These are phyloP conservation scores for Dreissena polymorpha DNA, from an alignment of 1,140 invertebrate genomes.

Conservation along the genomic window DNA sequence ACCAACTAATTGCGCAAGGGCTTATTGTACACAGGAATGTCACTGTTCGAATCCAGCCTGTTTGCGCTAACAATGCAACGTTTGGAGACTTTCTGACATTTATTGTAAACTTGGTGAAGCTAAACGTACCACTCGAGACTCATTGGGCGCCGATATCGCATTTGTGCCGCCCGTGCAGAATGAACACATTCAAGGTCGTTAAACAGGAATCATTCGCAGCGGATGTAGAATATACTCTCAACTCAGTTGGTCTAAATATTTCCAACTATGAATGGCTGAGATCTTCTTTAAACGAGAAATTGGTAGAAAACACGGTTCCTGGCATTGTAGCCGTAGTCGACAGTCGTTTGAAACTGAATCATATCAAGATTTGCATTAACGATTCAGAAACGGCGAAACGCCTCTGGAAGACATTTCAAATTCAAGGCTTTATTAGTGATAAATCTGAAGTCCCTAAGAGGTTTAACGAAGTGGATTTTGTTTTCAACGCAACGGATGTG, in stretches of 20 bases:
- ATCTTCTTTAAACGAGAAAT: constrained; percentile 30
- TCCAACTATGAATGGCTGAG: constrained; percentile 11
- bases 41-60: neutral
- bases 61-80: constrained; percentile 37
- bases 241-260: constrained; percentile 26
- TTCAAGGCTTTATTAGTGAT: constrained; percentile 40
- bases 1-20: constrained; percentile 3
- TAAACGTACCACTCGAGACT: neutral
- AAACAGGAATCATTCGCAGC: constrained; percentile 44
- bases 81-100: constrained; percentile 45
- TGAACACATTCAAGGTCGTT: constrained; percentile 31
- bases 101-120: constrained; percentile 23
- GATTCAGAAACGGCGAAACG: neutral
- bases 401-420: constrained; percentile 51
- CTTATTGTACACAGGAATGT: constrained; percentile 13
- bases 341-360: neutral
- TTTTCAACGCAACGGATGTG: neutral
- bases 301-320: constrained; percentile 18
- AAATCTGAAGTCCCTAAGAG: neutral
- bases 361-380: constrained; percentile 5
- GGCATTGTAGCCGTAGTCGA: constrained; percentile 31
- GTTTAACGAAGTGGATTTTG: neutral
- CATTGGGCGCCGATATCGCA: constrained; percentile 50
- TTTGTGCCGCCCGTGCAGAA: constrained; percentile 34
- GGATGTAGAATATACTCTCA: constrained; percentile 32